Conservation (phyloP, 2,113 vertebrate species). For the Nematolebias whitei region DNA sequence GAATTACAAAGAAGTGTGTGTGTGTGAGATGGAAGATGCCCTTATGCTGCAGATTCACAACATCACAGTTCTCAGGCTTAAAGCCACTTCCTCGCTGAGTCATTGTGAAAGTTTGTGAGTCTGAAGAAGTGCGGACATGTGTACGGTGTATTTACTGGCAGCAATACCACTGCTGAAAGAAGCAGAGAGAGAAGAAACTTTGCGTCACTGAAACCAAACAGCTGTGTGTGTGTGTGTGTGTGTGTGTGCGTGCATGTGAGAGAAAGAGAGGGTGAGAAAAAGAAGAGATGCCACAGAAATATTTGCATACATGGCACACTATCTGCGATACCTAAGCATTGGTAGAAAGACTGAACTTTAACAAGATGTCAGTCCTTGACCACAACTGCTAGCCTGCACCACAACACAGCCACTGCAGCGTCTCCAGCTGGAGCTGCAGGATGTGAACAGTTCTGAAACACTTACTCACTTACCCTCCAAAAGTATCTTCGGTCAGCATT, state of each 20-base stretch:
- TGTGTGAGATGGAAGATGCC: conserved; percentile 52
- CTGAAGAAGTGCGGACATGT: conserved; percentile 55
- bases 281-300: conserved; percentile 6
- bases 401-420: conserved; percentile 6
- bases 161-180: conserved; percentile 56
- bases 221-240: conserved; percentile 53
- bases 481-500: conserved; percentile 93
- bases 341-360: conserved; percentile 28
- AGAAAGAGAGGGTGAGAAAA: conserved; percentile 43
- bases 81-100: conserved; percentile 80
- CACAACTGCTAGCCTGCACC: conserved; percentile 47
- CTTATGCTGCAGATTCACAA: conserved; percentile 54
- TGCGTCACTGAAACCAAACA: conserved; percentile 77
- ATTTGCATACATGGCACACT: not conserved
- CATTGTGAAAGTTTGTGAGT: conserved; percentile 68
- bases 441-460: conserved; percentile 51
- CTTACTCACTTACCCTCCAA: conserved; percentile 89
- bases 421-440: conserved; percentile 51
- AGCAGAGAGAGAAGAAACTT: conserved; percentile 54
- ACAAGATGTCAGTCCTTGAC: conserved; percentile 57
- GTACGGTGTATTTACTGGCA: conserved; percentile 71
- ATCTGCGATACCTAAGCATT: not conserved
- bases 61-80: conserved; percentile 48
- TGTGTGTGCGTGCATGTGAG: conserved; percentile 46
- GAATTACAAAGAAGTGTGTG: conserved; percentile 18